These are phyloP conservation scores for Zele albiditarsus DNA, from an alignment of 2,888 invertebrate species.

Conservation along the genomic window DNA sequence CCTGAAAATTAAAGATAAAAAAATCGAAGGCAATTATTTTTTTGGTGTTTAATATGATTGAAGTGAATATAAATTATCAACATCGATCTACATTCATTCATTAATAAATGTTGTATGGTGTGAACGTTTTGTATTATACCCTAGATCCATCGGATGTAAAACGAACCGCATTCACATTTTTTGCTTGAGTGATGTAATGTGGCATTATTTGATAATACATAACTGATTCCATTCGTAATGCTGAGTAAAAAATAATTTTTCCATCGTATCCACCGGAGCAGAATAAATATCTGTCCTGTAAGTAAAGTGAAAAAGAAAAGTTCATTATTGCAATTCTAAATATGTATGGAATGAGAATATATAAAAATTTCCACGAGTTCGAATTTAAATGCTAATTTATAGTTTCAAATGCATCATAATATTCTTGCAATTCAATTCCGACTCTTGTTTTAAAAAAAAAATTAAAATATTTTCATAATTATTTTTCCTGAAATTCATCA, in stretches of 20 bases:
- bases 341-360: no score
- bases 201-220: constrained; percentile 72
- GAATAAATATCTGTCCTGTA: constrained; percentile 73
- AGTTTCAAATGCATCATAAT: no score
- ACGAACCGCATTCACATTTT: constrained; percentile 72
- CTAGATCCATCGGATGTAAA: constrained; percentile 73
- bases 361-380: no score
- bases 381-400: no score
- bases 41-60: no score
- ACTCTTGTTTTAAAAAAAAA: no score
- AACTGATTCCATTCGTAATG: constrained; percentile 70
- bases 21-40: not conserved
- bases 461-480: no score
- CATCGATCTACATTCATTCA: constrained; percentile 11
- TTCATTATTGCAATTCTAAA: constrained; percentile 21
- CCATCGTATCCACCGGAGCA: constrained; percentile 74
- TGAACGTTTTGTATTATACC: constrained; percentile 52
- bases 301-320: not conserved
- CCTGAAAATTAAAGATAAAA: constrained; percentile 58
- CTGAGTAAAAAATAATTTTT: constrained; percentile 73
- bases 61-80: not conserved
- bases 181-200: constrained; percentile 64
- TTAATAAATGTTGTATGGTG: constrained; percentile 2
- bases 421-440: no score
- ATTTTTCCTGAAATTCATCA: no score